Percentiles rank a stretch among this genome's conserved stretches.
Conservation (phyloP, 2,113 vertebrate species). For the Manacus vitellinus region DNA sequence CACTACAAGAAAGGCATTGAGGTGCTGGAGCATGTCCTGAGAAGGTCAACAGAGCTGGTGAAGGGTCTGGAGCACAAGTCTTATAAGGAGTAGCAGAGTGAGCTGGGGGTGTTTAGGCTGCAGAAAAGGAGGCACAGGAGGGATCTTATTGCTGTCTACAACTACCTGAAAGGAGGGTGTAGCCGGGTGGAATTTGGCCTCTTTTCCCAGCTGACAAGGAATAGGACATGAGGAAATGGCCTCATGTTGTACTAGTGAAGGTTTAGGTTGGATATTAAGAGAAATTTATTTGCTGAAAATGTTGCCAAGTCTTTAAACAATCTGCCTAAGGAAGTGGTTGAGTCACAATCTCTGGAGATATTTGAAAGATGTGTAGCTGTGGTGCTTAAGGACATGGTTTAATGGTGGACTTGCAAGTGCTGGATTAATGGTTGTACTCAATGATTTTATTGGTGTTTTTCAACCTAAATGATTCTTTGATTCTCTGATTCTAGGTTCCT, state of each 20-base stretch:
- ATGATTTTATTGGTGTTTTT: neutral
- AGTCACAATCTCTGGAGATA: neutral
- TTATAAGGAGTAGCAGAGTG: too few species aligned
- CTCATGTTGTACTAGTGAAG: neutral
- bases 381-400: neutral
- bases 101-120: neutral
- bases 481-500: neutral
- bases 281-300: neutral
- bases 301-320: neutral
- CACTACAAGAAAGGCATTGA: neutral
- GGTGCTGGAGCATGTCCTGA: neutral
- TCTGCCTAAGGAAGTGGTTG: neutral
- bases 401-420: neutral
- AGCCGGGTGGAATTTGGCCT: too few species aligned
- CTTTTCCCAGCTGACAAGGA: neutral
- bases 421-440: neutral
- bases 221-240: neutral
- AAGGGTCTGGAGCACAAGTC: neutral
- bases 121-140: neutral
- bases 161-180: neutral
- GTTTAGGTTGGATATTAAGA: neutral
- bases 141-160: neutral
- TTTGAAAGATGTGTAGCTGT: neutral
- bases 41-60: accelerated
- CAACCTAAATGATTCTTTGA: neutral